Percentiles rank a stretch among this genome's conserved stretches.
Evolutionary conservation across 2,797 vertebrate genomes (phyloP).

Genomic region (Podarcis lilfordi): DNA sequence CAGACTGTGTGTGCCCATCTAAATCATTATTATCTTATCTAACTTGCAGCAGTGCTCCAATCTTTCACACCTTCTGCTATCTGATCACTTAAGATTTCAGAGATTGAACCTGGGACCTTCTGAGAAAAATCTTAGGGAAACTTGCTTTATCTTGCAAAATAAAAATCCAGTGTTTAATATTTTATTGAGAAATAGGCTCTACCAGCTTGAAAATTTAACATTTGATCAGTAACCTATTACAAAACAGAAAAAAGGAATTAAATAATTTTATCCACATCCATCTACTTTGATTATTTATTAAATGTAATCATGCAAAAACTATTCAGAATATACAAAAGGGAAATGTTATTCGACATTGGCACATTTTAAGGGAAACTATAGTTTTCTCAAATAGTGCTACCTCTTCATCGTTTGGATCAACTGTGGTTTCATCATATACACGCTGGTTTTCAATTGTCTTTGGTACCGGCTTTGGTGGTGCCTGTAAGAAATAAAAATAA

Average conservation of each 20-base stretch:
- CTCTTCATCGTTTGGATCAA: slow-evolving; percentile 96
- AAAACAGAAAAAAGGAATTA: background rate
- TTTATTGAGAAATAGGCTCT: background rate
- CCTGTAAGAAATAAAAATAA: slow-evolving; percentile 75
- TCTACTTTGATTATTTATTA: background rate
- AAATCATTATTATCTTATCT: background rate
- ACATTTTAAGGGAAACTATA: background rate
- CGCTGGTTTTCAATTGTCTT: slow-evolving; percentile 99
- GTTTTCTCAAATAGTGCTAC: slow-evolving; percentile 71
- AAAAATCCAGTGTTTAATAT: background rate
- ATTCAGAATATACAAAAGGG: background rate
- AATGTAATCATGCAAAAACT: background rate
- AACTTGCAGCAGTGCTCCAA: background rate
- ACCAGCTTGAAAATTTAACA: background rate
- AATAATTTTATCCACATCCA: background rate
- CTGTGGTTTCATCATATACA: slow-evolving; percentile 92
- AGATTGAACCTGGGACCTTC: background rate
- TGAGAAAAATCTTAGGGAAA: background rate
- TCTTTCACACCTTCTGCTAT: background rate
- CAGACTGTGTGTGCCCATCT: background rate
- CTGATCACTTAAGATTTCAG: background rate
- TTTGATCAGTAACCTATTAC: background rate
- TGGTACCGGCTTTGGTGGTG: slow-evolving; percentile 93
- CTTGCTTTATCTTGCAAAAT: background rate
- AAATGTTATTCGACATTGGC: background rate